These are phyloP conservation scores for Lysandra coridon DNA, from an alignment of 2,888 invertebrate species.

Conservation along the genomic window DNA sequence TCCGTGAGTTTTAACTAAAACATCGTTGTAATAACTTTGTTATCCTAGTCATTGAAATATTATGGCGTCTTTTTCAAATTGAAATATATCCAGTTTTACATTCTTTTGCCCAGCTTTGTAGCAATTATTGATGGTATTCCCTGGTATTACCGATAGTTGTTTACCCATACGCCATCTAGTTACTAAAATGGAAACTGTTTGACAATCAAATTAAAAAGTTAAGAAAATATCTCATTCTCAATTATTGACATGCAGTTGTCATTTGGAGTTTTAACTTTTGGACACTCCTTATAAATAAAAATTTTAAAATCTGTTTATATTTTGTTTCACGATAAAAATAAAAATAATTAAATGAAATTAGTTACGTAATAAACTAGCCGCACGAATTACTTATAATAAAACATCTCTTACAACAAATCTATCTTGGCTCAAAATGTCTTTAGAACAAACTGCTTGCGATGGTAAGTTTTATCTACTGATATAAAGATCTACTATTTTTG, in stretches of 20 bases:
- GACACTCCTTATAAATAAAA: neutral
- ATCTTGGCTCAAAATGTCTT: conserved; percentile 79
- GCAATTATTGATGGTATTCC: too few relatives aligned
- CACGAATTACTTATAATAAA: neutral
- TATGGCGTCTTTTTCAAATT: too few relatives aligned
- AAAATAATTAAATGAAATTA: neutral
- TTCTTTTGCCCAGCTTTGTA: too few relatives aligned
- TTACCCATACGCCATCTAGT: too few relatives aligned
- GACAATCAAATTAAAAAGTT: too few relatives aligned
- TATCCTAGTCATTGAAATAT: too few relatives aligned
- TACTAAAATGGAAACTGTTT: too few relatives aligned
- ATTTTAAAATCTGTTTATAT: neutral
- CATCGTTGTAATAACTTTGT: too few relatives aligned
- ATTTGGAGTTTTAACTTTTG: neutral
- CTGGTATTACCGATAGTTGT: too few relatives aligned
- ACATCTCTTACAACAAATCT: neutral
- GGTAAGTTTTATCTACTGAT: conserved; percentile 75
- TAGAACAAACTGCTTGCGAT: conserved; percentile 95
- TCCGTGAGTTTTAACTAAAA: too few relatives aligned
- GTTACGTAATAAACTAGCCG: neutral
- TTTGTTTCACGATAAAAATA: neutral
- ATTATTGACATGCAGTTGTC: neutral
- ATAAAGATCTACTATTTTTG: neutral
- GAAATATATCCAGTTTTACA: too few relatives aligned
- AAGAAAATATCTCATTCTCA: too few relatives aligned